These are phyloP conservation scores for Pedetes capensis DNA, from an alignment of 2,113 vertebrate genomes.

Conservation along the genomic window DNA sequence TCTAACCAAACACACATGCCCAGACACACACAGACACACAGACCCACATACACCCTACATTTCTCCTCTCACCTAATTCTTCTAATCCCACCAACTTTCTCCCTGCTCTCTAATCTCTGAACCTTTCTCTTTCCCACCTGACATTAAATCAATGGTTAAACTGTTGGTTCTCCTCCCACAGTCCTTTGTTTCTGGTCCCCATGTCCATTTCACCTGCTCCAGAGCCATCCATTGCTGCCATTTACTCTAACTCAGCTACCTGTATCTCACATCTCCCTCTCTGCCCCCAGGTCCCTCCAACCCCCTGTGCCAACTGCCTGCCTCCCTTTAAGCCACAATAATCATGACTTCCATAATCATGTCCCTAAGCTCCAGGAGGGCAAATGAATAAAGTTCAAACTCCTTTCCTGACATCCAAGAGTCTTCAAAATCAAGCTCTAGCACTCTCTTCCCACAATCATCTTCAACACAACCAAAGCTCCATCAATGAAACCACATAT, in stretches of 20 bases:
- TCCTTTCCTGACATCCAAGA: neutral
- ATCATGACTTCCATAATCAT: neutral
- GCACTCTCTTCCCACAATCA: neutral
- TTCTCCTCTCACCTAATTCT: neutral
- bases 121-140: rapidly evolving
- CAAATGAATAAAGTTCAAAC: neutral
- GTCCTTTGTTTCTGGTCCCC: neutral
- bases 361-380: neutral
- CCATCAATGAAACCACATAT: neutral
- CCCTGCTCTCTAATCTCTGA: neutral
- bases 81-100: neutral
- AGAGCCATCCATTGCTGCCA: too few relatives aligned
- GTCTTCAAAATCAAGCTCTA: neutral
- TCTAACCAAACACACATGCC: neutral
- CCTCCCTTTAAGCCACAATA: neutral
- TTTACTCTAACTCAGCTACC: neutral
- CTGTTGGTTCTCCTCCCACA: neutral
- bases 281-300: neutral
- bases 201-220: neutral
- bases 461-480: neutral
- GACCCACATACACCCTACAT: neutral
- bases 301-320: neutral
- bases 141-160: neutral
- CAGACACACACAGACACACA: neutral
- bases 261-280: neutral